These are phyloP conservation scores for Malthinus seriepunctatus DNA, from an alignment of 2,888 invertebrate species.

Conservation along the genomic window DNA sequence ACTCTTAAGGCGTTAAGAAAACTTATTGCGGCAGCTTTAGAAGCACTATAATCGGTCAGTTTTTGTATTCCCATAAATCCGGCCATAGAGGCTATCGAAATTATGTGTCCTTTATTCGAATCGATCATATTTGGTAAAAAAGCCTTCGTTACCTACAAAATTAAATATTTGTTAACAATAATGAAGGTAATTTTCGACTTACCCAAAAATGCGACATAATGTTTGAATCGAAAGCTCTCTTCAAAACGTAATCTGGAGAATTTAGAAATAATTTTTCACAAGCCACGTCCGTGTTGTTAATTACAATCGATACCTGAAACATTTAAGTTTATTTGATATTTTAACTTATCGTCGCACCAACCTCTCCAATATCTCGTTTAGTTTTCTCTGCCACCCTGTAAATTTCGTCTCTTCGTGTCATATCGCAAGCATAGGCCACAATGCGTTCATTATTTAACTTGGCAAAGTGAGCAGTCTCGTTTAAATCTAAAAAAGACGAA, in stretches of 20 bases:
- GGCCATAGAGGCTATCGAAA: constrained; percentile 79
- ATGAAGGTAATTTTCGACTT: neutral
- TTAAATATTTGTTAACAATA: neutral
- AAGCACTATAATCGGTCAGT: constrained; percentile 86
- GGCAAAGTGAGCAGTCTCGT: neutral
- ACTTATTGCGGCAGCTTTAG: constrained; percentile 83
- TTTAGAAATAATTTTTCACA: constrained; percentile 16
- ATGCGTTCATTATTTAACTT: constrained; percentile 1
- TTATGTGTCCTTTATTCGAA: constrained; percentile 82
- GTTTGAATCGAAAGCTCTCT: constrained; percentile 15
- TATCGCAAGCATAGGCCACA: constrained; percentile 7
- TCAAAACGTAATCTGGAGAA: constrained; percentile 10
- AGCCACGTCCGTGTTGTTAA: constrained; percentile 13
- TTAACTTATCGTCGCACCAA: neutral
- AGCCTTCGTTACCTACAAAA: constrained; percentile 78
- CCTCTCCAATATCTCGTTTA: constrained; percentile 13
- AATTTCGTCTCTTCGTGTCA: constrained; percentile 11
- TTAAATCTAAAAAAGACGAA: constrained; percentile 13
- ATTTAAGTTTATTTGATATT: neutral
- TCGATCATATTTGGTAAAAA: constrained; percentile 86
- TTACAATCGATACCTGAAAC: constrained; percentile 19
- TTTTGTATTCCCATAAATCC: constrained; percentile 72
- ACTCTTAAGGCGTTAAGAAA: constrained; percentile 66
- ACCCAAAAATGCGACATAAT: constrained; percentile 21
- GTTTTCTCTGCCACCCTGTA: constrained; percentile 15